A percentile compares a stretch with the other conserved stretches of the same genome.
Conservation (phyloP, 2,888 invertebrate genomes). For the Caenorhabditis sinica region DNA sequence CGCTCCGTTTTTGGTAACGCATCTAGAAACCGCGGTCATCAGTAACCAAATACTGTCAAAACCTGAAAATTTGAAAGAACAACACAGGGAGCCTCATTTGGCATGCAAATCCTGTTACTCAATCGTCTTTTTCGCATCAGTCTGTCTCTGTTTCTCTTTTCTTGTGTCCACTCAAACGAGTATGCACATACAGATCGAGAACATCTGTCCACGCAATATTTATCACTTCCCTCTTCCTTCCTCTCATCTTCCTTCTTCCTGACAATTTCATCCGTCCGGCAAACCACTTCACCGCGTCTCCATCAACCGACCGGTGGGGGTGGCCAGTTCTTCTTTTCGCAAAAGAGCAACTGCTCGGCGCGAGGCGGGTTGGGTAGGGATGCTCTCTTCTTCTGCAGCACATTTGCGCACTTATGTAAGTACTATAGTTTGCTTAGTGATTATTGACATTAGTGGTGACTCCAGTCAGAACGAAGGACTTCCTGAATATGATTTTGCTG, state of each 20-base stretch:
- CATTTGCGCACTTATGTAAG: conserved; percentile 66
- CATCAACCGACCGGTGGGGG: conserved; percentile 10
- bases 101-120: conserved; percentile 58
- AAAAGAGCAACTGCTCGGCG: conserved; percentile 50
- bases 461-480: conserved; percentile 52
- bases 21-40: too few species aligned
- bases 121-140: conserved; percentile 44
- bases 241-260: conserved; percentile 34
- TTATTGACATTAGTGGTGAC: conserved; percentile 62
- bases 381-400: conserved; percentile 38
- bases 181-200: conserved; percentile 43
- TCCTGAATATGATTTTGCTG: conserved; percentile 60
- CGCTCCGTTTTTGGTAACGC: too few species aligned
- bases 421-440: conserved; percentile 64
- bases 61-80: conserved; percentile 18
- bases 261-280: conserved; percentile 54
- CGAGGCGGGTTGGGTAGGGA: conserved; percentile 17
- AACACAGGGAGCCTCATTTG: conserved; percentile 23
- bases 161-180: conserved; percentile 29
- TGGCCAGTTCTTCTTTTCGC: conserved; percentile 53
- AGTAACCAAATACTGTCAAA: background rate
- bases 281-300: conserved; percentile 54
- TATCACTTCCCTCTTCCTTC: conserved; percentile 39
- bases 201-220: conserved; percentile 65
- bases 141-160: conserved; percentile 20